Conservation (phyloP, 2,888 invertebrate species). For the Hololepta plana region DNA sequence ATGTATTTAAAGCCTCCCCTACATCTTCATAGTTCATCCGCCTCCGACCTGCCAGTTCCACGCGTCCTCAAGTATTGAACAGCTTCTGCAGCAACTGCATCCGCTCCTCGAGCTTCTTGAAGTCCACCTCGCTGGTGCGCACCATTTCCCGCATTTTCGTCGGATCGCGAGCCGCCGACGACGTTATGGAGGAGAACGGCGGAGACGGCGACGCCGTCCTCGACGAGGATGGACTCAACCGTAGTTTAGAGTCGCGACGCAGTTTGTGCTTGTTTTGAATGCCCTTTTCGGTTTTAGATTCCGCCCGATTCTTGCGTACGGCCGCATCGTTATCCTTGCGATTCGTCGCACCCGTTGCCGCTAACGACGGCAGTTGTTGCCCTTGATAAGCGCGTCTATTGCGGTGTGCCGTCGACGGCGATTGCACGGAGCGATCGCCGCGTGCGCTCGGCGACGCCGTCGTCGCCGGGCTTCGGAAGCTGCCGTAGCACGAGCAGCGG, state of each 20-base stretch:
- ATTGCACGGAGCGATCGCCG: neutral
- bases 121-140: conserved; percentile 19
- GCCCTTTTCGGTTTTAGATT: no score
- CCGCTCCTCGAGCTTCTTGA: conserved; percentile 24
- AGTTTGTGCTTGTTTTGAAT: no score
- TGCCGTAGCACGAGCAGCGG: neutral
- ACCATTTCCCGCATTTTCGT: conserved; percentile 6
- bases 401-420: no score
- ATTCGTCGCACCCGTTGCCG: neutral
- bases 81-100: conserved; percentile 25
- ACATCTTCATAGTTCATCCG: no score
- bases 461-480: no score
- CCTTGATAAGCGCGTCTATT: no score
- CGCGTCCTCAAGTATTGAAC: no score
- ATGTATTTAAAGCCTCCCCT: no score
- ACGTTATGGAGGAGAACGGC: conserved; percentile 4
- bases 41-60: no score
- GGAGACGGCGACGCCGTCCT: conserved; percentile 9
- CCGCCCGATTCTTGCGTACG: no score
- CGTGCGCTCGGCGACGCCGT: neutral
- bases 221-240: conserved; percentile 12
- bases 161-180: conserved; percentile 2
- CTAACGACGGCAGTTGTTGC: neutral
- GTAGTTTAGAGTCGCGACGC: neutral
- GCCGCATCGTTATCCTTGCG: neutral